Evolutionary conservation across 2,888 invertebrate genomes (phyloP).

Genomic region (Meiosimyza decipiens): DNA sequence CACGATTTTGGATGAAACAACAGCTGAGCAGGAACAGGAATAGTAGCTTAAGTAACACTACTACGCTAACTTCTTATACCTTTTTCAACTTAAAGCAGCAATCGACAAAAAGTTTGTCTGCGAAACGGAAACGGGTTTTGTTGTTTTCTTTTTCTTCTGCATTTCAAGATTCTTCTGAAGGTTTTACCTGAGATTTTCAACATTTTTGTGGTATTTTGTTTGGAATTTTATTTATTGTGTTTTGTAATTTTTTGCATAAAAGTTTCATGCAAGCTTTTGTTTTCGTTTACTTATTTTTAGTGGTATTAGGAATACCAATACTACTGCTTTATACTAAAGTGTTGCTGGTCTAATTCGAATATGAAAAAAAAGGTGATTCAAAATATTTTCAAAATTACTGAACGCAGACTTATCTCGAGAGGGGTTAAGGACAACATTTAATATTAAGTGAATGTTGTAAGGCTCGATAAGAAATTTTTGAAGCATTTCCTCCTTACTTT

Average conservation of each 20-base stretch:
- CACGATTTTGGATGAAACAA: background rate
- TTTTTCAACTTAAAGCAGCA: slow-evolving; percentile 14
- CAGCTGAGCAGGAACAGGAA: slow-evolving; percentile 1
- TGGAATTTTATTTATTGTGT: background rate
- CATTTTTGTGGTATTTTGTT: slow-evolving; percentile 17
- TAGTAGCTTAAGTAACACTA: slow-evolving; percentile 7
- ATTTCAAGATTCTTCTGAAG: background rate
- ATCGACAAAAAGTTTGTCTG: background rate
- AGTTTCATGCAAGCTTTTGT: too few relatives aligned
- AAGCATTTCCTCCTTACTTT: too few relatives aligned
- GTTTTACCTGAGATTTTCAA: slow-evolving; percentile 11
- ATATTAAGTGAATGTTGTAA: too few relatives aligned
- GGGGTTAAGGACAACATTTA: too few relatives aligned
- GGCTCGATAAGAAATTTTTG: too few relatives aligned
- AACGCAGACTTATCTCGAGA: too few relatives aligned
- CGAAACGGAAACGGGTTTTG: background rate
- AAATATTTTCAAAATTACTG: too few relatives aligned
- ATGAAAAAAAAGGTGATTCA: too few relatives aligned
- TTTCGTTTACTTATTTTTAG: too few relatives aligned
- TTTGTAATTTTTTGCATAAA: background rate
- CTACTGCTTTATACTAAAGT: too few relatives aligned
- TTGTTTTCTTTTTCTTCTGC: background rate
- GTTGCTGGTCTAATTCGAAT: too few relatives aligned
- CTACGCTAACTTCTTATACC: slow-evolving; percentile 26
- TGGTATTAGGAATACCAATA: too few relatives aligned